phyloP scores from a whole-genome alignment of 1,140 invertebrate genomes.

The Leguminivora glycinivorella region DNA sequence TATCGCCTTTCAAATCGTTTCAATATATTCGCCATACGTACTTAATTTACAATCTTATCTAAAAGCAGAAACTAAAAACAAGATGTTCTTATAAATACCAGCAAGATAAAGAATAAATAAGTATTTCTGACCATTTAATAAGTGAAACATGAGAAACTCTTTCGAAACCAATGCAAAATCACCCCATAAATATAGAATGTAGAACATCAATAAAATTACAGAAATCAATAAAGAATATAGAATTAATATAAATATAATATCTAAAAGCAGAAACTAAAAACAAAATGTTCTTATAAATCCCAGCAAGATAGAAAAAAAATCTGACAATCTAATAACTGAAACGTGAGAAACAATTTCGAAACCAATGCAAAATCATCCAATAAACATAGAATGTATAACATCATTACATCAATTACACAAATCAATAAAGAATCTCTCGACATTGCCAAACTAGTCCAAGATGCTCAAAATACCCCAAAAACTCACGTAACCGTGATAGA shows the following conservation, averaged over 20 bases:
- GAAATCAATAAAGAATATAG: neutral
- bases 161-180: neutral
- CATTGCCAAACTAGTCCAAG: slow-evolving; percentile 30
- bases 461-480: slow-evolving; percentile 50
- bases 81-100: neutral
- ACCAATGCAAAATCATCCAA: neutral
- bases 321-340: neutral
- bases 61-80: no score
- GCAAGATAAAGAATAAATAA: neutral
- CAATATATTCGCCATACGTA: no score
- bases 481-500: slow-evolving; percentile 64
- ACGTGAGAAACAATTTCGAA: neutral
- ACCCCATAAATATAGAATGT: neutral
- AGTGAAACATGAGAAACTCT: neutral
- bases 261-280: no score
- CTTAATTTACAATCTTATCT: no score
- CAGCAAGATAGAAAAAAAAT: neutral
- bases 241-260: no score
- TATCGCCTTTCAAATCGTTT: neutral
- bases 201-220: neutral
- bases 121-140: neutral
- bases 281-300: neutral
- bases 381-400: neutral
- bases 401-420: neutral
- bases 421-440: neutral